phyloP scores from a whole-genome alignment of 2,888 invertebrate genomes.

The Elaeidobius kamerunicus region DNA sequence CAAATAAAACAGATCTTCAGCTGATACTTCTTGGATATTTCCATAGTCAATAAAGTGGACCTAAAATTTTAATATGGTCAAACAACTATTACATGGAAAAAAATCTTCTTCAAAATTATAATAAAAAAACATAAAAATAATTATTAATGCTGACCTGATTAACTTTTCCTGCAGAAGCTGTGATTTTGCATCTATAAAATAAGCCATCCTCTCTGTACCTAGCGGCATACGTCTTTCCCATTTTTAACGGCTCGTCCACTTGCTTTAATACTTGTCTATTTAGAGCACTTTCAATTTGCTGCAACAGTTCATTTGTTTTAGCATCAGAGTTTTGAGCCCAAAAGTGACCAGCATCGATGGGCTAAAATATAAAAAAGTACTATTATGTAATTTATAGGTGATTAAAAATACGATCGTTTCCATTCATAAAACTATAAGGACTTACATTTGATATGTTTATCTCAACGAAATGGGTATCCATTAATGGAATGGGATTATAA shows the following conservation, averaged over 20 bases:
- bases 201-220: slow-evolving; percentile 51
- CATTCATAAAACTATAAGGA: neutral
- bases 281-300: slow-evolving; percentile 46
- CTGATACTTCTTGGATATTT: slow-evolving; percentile 52
- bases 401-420: neutral
- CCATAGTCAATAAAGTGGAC: slow-evolving; percentile 82
- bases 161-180: slow-evolving; percentile 17
- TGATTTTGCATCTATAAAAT: slow-evolving; percentile 60
- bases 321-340: slow-evolving; percentile 62
- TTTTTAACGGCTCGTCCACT: slow-evolving; percentile 33
- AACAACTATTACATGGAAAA: no score
- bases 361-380: slow-evolving; percentile 45
- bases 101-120: no score
- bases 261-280: slow-evolving; percentile 45
- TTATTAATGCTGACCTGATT: slow-evolving; percentile 31
- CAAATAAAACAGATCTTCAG: slow-evolving; percentile 51
- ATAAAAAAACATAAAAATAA: no score
- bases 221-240: slow-evolving; percentile 59
- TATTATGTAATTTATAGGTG: neutral
- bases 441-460: slow-evolving; percentile 38
- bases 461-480: slow-evolving; percentile 37
- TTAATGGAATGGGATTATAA: slow-evolving; percentile 38
- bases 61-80: no score
- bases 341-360: slow-evolving; percentile 63
- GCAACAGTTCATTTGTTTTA: slow-evolving; percentile 38